phyloP scores from a whole-genome alignment of 2,888 invertebrate species.

The Aphodius sticticus region DNA sequence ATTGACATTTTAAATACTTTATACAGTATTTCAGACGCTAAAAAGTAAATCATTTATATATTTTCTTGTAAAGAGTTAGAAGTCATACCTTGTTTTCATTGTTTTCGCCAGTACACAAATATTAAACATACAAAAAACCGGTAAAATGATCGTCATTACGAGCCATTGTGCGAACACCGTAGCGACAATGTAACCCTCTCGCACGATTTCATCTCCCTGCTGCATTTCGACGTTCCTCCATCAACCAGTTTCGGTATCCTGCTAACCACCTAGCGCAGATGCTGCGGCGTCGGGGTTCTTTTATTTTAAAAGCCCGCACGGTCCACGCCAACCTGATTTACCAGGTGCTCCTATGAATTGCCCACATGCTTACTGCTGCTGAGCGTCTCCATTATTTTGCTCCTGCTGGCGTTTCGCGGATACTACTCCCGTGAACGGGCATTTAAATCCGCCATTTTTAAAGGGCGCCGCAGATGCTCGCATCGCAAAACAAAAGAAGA shows the following conservation, averaged over 20 bases:
- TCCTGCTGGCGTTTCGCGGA: constrained; percentile 18
- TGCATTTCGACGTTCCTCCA: background rate
- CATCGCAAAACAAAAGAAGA: background rate
- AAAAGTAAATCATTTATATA: too few relatives aligned
- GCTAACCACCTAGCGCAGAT: background rate
- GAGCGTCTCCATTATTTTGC: constrained; percentile 15
- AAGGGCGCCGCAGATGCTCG: constrained; percentile 10
- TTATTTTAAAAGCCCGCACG: constrained; percentile 15
- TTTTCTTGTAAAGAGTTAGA: too few relatives aligned
- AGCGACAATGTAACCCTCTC: background rate
- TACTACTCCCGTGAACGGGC: constrained; percentile 9
- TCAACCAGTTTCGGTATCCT: background rate
- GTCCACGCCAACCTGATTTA: constrained; percentile 23
- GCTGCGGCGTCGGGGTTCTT: constrained; percentile 4
- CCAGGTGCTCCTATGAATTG: constrained; percentile 20
- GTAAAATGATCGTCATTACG: background rate
- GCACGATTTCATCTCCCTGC: background rate
- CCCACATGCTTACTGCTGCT: constrained; percentile 13
- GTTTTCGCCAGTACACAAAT: background rate
- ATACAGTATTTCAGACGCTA: too few relatives aligned
- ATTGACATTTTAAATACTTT: too few relatives aligned
- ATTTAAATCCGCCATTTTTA: constrained; percentile 26
- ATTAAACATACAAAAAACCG: background rate
- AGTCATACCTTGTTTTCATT: too few relatives aligned
- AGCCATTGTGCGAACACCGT: background rate